phyloP scores from a whole-genome alignment of 1,140 invertebrate genomes.

The Drosophila oshimai region DNA sequence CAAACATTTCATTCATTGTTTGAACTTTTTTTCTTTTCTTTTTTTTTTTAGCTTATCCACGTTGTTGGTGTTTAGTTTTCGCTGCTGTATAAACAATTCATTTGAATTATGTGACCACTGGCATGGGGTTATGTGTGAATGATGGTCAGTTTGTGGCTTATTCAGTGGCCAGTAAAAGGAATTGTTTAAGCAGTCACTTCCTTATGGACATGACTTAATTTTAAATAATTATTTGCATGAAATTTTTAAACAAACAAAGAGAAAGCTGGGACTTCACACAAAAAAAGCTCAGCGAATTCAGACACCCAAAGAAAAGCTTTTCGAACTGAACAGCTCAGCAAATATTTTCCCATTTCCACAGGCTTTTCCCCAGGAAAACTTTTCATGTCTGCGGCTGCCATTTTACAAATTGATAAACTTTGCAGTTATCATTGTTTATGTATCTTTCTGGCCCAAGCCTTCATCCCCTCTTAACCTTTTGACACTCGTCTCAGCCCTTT shows the following conservation, averaged over 20 bases:
- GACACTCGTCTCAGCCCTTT: not conserved
- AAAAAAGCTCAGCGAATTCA: conserved; percentile 23
- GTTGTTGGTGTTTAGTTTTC: conserved; percentile 31
- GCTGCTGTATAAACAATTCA: conserved; percentile 38
- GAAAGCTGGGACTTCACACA: not conserved
- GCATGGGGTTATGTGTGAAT: conserved; percentile 25
- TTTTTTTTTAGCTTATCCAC: conserved; percentile 5
- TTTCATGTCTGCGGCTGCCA: conserved; percentile 50
- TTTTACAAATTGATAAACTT: conserved; percentile 80
- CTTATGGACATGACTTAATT: not conserved
- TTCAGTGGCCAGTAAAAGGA: conserved; percentile 4
- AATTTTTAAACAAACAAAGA: not conserved
- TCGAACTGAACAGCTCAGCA: not conserved
- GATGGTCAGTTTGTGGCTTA: conserved; percentile 16
- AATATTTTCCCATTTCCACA: not conserved
- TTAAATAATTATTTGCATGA: not conserved
- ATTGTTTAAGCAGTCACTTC: conserved; percentile 13
- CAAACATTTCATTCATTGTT: conserved; percentile 80
- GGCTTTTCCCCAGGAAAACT: not conserved
- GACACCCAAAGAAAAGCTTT: conserved; percentile 14
- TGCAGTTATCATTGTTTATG: conserved; percentile 77
- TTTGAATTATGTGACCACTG: conserved; percentile 32
- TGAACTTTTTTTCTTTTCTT: conserved; percentile 23
- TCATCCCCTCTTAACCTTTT: conserved; percentile 49
- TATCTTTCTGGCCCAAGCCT: conserved; percentile 57